Conservation (phyloP, 2,113 vertebrate species). For the Ctenodactylus gundi region DNA sequence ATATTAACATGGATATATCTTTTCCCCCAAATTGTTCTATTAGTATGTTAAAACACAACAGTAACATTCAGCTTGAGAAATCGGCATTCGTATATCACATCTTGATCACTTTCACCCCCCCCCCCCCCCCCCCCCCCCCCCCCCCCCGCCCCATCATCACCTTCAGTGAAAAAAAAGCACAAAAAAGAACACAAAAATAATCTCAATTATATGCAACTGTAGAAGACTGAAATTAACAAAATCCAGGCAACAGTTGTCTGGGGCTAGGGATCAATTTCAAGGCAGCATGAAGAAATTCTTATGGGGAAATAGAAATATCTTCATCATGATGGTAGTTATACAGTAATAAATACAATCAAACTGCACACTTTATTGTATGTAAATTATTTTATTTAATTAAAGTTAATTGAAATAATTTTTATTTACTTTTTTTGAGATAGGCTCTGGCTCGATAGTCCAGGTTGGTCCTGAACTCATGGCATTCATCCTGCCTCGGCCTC, state of each 20-base stretch:
- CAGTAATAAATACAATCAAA: background rate
- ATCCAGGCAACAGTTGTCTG: background rate
- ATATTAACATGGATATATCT: background rate
- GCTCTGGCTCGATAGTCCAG: too few relatives aligned
- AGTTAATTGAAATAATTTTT: background rate
- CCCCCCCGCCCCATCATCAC: too few relatives aligned
- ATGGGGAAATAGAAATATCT: background rate
- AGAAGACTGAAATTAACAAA: background rate
- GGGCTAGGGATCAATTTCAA: background rate
- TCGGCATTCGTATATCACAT: too few relatives aligned
- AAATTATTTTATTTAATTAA: background rate
- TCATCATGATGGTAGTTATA: background rate
- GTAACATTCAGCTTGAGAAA: too few relatives aligned
- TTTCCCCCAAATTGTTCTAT: too few relatives aligned
- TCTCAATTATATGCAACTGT: conserved; percentile 14
- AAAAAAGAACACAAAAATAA: background rate
- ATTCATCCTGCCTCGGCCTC: too few relatives aligned
- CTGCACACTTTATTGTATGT: background rate
- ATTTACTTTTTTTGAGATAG: too few relatives aligned
- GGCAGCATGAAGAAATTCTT: background rate
- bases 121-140: too few relatives aligned
- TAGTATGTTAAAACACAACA: too few relatives aligned
- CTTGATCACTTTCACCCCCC: too few relatives aligned
- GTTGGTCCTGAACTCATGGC: too few relatives aligned
- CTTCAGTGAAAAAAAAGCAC: background rate